Base-by-base conservation (phyloP, 92 coral and sea anemone genomes). In the Parazoanthus swiftii region DNA sequence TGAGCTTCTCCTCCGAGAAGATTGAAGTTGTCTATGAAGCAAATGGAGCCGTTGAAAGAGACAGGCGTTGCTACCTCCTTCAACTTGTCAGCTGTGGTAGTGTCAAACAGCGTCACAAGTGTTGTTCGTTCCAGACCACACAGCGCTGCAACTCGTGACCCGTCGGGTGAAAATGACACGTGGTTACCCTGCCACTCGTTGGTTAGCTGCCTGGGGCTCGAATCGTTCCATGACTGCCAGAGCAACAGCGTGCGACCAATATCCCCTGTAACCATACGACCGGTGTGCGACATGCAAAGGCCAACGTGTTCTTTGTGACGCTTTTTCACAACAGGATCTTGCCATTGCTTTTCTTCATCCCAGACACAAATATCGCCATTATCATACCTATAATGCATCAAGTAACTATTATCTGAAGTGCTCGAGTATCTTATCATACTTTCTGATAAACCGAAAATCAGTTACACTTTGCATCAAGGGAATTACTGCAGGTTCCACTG, bases 1-100 rank as follows among this genome's bases (percentile, higher is more conserved):
- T 11, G 14, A 16, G 35, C 74, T 70, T 70, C 74, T 9, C 74
- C 74, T 6, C 74, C 74, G 35, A 70, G 74, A 70, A 70, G 74
- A 70, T 89, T 65, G 88, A 89, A 78, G 82, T 85, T 20, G 88
- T 89, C 58, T 89, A 89, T 70, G 91, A 89, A 56, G 91, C 91
- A 26, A 89, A 89, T n/a, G n/a, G n/a, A n/a, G n/a, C n/a, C n/a
- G n/a, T n/a, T n/a, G n/a, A n/a, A n/a, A n/a, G n/a, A n/a, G n/a
- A n/a, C n/a, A 63, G 70, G 70, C 10, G 70, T 2, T 63, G 3
- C 4, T 3, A 63, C 70, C 2, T 3, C 70, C 21, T 8, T 2
- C 70, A 63, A n/a, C 4, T 3, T 63, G 3, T 63, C 21, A 8
- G 20, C 70, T 2, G 70, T 63, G 14, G 3, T 8, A 13, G 70